Base-by-base conservation (phyloP, 2,888 invertebrate genomes). In the Ennomos erosarius region DNA sequence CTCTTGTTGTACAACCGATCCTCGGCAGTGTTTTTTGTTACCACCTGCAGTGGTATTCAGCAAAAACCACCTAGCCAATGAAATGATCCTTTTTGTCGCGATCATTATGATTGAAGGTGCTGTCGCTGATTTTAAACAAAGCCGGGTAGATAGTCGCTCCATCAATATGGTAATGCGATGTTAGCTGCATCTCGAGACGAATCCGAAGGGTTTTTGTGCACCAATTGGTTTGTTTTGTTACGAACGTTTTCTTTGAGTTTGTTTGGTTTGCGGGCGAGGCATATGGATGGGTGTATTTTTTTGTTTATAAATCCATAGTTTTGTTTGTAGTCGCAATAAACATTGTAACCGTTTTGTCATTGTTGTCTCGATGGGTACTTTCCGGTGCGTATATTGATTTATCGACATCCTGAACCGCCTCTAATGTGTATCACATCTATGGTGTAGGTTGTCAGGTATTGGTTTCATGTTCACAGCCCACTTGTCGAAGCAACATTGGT, bases 121-220 rank as follows among this genome's bases (percentile, higher is more conserved):
- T 88, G 90, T 89, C 91, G 91, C 90, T 88, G 91, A 90, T 90
- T 91, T 85, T 86, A 85, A 89, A 91, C 91, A 91, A 91, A 91
- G 88, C 73, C 70, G 78, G 80, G 80, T 80, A 85, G 90, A 90
- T 90, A 88, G 82, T 79, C 74, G 81, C 72, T 76, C 87, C 85
- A 90, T 91, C 91, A 90, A 91, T 90, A 91, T 92, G 91, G 79
- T 92, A 92, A 92, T 92, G 80, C 79, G 69, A 71, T 36, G 53
- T 70, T 60, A 58, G 78, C 74, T 81, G 78, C 81, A 81, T 79
- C 79, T 79, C 74, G 78, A 80, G 80, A 77, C 79, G 81, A 79
- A 74, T 79, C 77, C 73, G 71, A 70, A 62, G 66, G 66, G 82
- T 88, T 90, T 90, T 91, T 91, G 84, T 86, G 81, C 82, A 63